Conservation (phyloP, 2,888 invertebrate genomes). For the Agrotis ipsilon region DNA sequence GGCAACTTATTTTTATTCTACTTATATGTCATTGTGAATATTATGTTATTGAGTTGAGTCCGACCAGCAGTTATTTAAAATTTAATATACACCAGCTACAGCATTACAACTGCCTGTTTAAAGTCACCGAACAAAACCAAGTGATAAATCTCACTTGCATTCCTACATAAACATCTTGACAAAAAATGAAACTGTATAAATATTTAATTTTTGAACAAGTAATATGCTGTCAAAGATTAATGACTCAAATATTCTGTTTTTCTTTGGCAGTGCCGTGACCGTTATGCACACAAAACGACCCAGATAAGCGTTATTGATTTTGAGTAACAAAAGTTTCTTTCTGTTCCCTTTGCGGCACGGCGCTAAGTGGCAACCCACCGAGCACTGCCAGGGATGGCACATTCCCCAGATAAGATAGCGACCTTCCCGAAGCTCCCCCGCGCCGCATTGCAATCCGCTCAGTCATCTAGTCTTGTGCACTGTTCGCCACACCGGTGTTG, state of each 20-base stretch:
- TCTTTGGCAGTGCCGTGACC: slow-evolving; percentile 74
- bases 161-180: slow-evolving; percentile 66
- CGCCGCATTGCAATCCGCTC: slow-evolving; percentile 83
- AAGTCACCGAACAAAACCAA: slow-evolving; percentile 55
- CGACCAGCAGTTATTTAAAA: slow-evolving; percentile 27
- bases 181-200: slow-evolving; percentile 65
- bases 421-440: slow-evolving; percentile 65
- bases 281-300: slow-evolving; percentile 80
- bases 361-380: slow-evolving; percentile 85
- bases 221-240: slow-evolving; percentile 74
- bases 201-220: slow-evolving; percentile 69
- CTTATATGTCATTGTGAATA: slow-evolving; percentile 53
- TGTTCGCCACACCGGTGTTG: slow-evolving; percentile 56
- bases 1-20: slow-evolving; percentile 20
- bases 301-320: slow-evolving; percentile 85
- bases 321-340: slow-evolving; percentile 80
- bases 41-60: slow-evolving; percentile 21
- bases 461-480: slow-evolving; percentile 74
- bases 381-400: slow-evolving; percentile 82
- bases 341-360: slow-evolving; percentile 79
- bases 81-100: slow-evolving; percentile 17
- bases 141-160: slow-evolving; percentile 72
- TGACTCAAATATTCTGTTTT: slow-evolving; percentile 76
- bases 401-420: slow-evolving; percentile 88
- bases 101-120: slow-evolving; percentile 50